These are phyloP conservation scores for Cryptotis parvus DNA, from an alignment of 2,113 vertebrate genomes.

Conservation along the genomic window DNA sequence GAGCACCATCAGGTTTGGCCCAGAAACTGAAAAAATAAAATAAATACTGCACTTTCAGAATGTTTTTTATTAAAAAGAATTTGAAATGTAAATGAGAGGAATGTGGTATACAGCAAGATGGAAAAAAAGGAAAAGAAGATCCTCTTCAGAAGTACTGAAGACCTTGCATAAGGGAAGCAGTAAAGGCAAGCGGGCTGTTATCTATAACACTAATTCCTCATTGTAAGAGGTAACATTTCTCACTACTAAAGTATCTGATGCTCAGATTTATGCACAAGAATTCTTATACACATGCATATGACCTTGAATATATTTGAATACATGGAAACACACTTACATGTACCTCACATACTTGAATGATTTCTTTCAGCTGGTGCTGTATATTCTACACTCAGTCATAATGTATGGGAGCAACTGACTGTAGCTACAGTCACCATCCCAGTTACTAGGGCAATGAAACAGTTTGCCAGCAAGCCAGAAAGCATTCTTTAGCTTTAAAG, in stretches of 20 bases:
- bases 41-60: not conserved
- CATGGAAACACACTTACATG: not conserved
- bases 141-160: not conserved
- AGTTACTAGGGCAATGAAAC: conserved; percentile 30
- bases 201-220: not conserved
- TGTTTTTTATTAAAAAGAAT: not conserved
- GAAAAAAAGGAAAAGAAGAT: not conserved
- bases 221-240: not conserved
- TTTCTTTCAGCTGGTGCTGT: not conserved
- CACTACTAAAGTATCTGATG: not conserved
- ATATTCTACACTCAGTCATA: conserved; percentile 34
- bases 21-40: too few relatives aligned
- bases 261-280: not conserved
- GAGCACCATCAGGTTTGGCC: too few relatives aligned
- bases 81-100: not conserved
- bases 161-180: not conserved
- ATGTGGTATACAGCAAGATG: not conserved
- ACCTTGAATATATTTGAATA: not conserved
- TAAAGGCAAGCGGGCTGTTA: too few relatives aligned
- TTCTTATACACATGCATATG: not conserved
- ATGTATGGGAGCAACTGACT: not conserved
- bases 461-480: conserved; percentile 57
- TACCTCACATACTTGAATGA: not conserved
- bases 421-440: conserved; percentile 34
- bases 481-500: conserved; percentile 44